These are phyloP conservation scores for Drosophila kanapiae DNA, from an alignment of 1,140 invertebrate species.

Conservation along the genomic window DNA sequence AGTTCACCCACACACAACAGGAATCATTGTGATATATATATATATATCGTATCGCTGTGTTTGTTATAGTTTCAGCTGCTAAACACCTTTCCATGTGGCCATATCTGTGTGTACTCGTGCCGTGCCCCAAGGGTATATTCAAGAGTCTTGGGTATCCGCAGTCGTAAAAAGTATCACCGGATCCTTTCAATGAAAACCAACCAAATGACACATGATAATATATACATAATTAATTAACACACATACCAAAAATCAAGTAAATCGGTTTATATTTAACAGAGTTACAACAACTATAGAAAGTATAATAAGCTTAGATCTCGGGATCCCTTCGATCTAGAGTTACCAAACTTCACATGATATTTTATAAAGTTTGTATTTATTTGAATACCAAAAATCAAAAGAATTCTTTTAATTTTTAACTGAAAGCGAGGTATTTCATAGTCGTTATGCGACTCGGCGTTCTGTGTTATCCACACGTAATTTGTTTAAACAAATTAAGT, in stretches of 20 bases:
- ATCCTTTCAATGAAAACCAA: neutral
- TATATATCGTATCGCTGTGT: slow-evolving; percentile 28
- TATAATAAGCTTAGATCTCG: neutral
- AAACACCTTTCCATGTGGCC: slow-evolving; percentile 52
- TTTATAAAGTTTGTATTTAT: neutral
- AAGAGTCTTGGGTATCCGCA: neutral
- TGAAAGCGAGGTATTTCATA: neutral
- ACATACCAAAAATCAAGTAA: neutral
- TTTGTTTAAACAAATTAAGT: slow-evolving; percentile 84
- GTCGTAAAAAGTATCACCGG: neutral
- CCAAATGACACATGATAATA: neutral
- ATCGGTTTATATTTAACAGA: neutral
- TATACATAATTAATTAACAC: neutral
- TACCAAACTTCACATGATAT: neutral
- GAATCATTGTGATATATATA: slow-evolving; percentile 33
- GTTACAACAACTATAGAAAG: neutral
- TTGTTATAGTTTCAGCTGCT: slow-evolving; percentile 79
- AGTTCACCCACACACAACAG: slow-evolving; percentile 55
- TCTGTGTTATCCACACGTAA: slow-evolving; percentile 71
- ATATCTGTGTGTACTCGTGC: slow-evolving; percentile 23
- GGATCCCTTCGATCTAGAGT: neutral
- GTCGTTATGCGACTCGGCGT: neutral
- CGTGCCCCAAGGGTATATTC: slow-evolving; percentile 1
- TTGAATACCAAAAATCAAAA: neutral
- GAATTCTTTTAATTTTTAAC: too few relatives aligned